Conservation (phyloP, 2,113 vertebrate genomes). For the Petaurus breviceps region DNA sequence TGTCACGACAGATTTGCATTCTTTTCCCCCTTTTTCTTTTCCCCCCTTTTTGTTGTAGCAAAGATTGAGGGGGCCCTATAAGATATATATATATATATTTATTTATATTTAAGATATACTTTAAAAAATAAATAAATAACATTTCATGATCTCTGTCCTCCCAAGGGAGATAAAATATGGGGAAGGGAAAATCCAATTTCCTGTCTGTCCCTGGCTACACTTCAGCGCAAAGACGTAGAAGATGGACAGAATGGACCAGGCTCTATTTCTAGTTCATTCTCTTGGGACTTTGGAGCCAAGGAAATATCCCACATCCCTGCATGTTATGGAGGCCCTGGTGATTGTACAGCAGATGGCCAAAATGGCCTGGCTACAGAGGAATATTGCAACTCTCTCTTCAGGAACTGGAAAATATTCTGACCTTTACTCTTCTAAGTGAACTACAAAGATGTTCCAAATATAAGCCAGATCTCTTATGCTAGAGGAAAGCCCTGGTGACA, state of each 20-base stretch:
- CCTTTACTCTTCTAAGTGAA: background rate
- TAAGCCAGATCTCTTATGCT: background rate
- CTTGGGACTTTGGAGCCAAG: background rate
- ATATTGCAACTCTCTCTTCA: background rate
- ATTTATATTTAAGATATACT: background rate
- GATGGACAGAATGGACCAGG: background rate
- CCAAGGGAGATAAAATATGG: background rate
- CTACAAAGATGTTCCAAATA: conserved; percentile 1
- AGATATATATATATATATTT: background rate
- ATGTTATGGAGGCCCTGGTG: fast-evolving
- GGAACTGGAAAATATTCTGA: background rate
- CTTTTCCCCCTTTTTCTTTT: background rate
- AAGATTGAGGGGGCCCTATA: background rate
- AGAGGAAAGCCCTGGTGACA: background rate
- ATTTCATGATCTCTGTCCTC: conserved; percentile 1
- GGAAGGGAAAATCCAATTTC: background rate
- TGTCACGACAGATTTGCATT: background rate
- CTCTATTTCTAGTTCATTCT: background rate
- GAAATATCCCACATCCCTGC: background rate
- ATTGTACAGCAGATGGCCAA: background rate
- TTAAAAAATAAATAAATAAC: conserved; percentile 5
- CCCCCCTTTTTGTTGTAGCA: background rate
- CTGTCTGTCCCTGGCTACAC: background rate
- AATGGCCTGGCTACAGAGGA: background rate
- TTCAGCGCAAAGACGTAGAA: fast-evolving